Conservation (phyloP, 2,888 invertebrate genomes). For the Loripinus fragilis region DNA sequence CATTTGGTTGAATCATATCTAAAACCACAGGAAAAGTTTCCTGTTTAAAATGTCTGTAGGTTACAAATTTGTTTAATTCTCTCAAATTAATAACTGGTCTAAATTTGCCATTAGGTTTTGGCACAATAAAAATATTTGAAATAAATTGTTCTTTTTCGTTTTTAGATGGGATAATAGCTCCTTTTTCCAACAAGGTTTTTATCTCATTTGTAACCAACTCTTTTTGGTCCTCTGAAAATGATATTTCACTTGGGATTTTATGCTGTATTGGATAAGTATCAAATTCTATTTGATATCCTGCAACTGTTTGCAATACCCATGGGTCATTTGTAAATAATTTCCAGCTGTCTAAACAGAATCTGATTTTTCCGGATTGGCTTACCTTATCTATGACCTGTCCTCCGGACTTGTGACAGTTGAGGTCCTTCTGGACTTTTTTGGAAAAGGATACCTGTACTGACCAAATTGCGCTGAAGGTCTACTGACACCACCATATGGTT, state of each 20-base stretch:
- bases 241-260: not conserved
- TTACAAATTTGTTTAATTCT: not conserved
- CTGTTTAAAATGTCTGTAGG: not conserved
- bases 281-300: not conserved
- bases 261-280: not conserved
- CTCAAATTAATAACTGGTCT: not conserved
- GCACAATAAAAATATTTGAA: not conserved
- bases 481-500: too few relatives aligned
- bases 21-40: not conserved
- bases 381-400: too few relatives aligned
- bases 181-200: not conserved
- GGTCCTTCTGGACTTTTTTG: too few relatives aligned
- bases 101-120: not conserved
- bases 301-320: not conserved
- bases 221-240: not conserved
- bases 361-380: not conserved
- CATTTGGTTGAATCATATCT: not conserved
- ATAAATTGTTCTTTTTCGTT: not conserved
- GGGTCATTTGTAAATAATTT: not conserved
- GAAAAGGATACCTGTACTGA: too few relatives aligned
- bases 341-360: not conserved
- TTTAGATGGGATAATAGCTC: not conserved
- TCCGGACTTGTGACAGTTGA: too few relatives aligned
- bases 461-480: too few relatives aligned
- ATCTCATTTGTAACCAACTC: not conserved